phyloP scores from a whole-genome alignment of 2,113 vertebrate genomes.

The Peromyscus leucopus region DNA sequence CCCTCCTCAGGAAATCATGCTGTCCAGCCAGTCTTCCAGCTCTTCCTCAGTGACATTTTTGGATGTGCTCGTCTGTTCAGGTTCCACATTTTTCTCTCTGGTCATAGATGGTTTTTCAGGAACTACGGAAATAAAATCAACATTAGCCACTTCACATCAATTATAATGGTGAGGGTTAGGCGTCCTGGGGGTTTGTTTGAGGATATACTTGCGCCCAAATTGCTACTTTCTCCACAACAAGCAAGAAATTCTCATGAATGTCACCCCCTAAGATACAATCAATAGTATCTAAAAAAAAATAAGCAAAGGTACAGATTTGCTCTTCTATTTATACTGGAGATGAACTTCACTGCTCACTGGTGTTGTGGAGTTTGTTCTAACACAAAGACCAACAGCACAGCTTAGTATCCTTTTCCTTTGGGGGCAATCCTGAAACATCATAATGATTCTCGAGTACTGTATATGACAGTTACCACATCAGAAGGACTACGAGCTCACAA shows the following conservation, averaged over 20 bases:
- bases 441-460: background rate
- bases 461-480: accelerated
- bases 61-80: slow-evolving; percentile 73
- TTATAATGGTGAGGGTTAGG: background rate
- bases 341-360: slow-evolving; percentile 19
- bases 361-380: background rate
- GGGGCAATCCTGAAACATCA: background rate
- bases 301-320: background rate
- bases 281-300: slow-evolving; percentile 9
- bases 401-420: background rate
- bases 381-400: background rate
- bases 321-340: background rate
- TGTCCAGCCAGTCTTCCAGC: slow-evolving; percentile 98
- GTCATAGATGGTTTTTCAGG: slow-evolving; percentile 47
- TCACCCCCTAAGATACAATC: slow-evolving; percentile 8
- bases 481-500: background rate
- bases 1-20: slow-evolving; percentile 94
- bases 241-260: slow-evolving; percentile 32
- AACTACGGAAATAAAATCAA: slow-evolving; percentile 79
- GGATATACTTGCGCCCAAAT: background rate
- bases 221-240: slow-evolving; percentile 61
- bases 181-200: background rate
- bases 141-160: background rate
- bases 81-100: slow-evolving; percentile 73
- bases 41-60: slow-evolving; percentile 93